Base-by-base conservation (phyloP, 2,113 vertebrate species). In the Ondatra zibethicus region DNA sequence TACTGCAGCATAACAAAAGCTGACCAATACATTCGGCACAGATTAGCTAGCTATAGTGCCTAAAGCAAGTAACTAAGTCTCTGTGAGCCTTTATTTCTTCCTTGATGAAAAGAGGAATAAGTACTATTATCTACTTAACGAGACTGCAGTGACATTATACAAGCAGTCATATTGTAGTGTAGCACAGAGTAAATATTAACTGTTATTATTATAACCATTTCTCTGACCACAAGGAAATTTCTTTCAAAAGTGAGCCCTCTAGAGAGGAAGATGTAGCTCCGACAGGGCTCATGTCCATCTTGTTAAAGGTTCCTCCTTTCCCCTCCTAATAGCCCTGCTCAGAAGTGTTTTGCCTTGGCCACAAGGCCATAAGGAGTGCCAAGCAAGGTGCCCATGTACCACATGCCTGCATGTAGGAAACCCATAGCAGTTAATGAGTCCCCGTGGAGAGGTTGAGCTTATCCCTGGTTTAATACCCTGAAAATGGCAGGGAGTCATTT, bases 401-500 rank as follows among this genome's bases (percentile, higher is more conserved):
- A 76, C 97, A 97, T 95, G 98, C 94, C 61, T 96, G 94, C 96
- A 87, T 19, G 88, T 65, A 68, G 98, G 98, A 98, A 96, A 98
- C 97, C 95, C 96, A 97, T 97, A 87, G 97, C 94, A 96, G 97
- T 98, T 98, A 98, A 98, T 97, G 98, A 98, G 98, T 98, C 96
- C 98, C 98, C 98, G 96, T 13, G 45, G 97, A 98, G 98, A 96
- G 96, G 98, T 97, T 97, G 39, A 42, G 96, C 98, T 98, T 96
- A 98, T 95, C 96, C 94, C 68, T 96, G 96, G 98, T 98, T 98
- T 98, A 98, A 98, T 98, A 97, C 92, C 96, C 95, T 58, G 86
- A 97, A 85, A 98, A 98, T 98, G 98, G 95, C 98, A 98, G 97
- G 45, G 95, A 98, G 97, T 98, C 98, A 98, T 98, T 98, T 98